These are phyloP conservation scores for Sipha flava DNA, from an alignment of 1,140 invertebrate species.

Conservation along the genomic window DNA sequence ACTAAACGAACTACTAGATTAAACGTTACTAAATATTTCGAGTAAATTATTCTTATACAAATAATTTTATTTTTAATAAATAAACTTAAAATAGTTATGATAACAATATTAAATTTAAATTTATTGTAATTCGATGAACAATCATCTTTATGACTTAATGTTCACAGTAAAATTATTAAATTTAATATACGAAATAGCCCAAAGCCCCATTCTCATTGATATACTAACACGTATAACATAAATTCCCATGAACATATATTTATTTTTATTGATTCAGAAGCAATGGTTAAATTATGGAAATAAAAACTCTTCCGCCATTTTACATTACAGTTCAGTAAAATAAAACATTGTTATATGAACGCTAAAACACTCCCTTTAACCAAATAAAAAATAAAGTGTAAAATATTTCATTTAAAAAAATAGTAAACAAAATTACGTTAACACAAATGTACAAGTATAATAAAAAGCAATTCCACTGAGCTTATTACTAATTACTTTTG, in stretches of 20 bases:
- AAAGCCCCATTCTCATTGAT: no score
- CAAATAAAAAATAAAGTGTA: neutral
- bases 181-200: no score
- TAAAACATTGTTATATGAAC: neutral
- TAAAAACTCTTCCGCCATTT: neutral
- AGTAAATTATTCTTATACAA: no score
- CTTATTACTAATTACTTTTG: neutral
- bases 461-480: neutral
- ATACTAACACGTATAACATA: neutral
- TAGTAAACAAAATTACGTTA: neutral
- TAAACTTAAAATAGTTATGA: no score
- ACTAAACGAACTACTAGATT: no score
- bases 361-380: neutral
- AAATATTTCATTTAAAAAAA: neutral
- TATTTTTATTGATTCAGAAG: constrained; percentile 6
- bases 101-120: no score
- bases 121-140: no score
- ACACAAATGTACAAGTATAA: neutral
- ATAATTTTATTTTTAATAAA: no score
- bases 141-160: no score
- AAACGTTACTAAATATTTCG: no score
- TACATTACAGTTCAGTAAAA: neutral
- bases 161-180: no score
- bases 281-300: constrained; percentile 17
- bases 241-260: neutral